These are phyloP conservation scores for Ctenodactylus gundi DNA, from an alignment of 2,113 vertebrate species.

Conservation along the genomic window DNA sequence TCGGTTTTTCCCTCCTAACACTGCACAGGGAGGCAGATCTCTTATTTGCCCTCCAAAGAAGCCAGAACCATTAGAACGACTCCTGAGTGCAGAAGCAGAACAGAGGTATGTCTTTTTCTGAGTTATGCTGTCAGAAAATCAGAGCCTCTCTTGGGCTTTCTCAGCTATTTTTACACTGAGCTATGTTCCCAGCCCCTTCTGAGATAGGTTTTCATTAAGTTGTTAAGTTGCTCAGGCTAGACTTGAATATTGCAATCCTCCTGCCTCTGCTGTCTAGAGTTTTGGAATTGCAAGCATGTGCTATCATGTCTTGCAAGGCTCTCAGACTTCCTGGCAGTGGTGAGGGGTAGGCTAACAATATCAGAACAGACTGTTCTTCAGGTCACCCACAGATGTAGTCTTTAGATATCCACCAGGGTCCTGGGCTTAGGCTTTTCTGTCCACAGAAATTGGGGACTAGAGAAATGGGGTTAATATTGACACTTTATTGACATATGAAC, in stretches of 20 bases:
- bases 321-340: neutral
- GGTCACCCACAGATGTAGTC: neutral
- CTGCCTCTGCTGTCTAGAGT: neutral
- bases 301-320: neutral
- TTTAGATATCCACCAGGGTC: neutral
- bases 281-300: neutral
- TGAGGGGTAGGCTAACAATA: neutral
- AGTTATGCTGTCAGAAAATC: neutral
- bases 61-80: slow-evolving; percentile 52
- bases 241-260: neutral
- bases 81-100: slow-evolving; percentile 26
- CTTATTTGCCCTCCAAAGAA: slow-evolving; percentile 83
- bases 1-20: slow-evolving; percentile 88
- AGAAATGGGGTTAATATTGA: neutral
- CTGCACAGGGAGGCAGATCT: slow-evolving; percentile 84
- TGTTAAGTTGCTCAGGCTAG: neutral
- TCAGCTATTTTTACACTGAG: neutral
- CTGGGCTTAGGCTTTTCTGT: neutral
- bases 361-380: neutral
- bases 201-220: neutral
- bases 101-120: slow-evolving; percentile 82
- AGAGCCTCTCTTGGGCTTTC: no score
- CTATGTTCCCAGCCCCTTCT: neutral
- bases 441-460: neutral
- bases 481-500: neutral